A percentile compares a stretch with the other conserved stretches of the same genome.
phyloP scores from a whole-genome alignment of 2,797 vertebrate genomes.

The Coregonus sp. region DNA sequence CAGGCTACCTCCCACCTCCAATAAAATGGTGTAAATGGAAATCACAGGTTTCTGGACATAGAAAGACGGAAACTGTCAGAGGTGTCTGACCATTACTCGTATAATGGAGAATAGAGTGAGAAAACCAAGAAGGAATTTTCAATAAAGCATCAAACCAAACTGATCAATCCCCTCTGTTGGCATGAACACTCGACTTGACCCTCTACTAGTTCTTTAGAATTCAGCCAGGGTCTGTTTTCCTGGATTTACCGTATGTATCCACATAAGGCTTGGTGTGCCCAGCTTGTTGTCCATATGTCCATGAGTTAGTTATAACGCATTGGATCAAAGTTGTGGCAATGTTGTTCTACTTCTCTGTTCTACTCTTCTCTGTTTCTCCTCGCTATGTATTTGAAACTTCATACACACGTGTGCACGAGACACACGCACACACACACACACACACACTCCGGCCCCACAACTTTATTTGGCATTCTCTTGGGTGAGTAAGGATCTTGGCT shows the following conservation, averaged over 20 bases:
- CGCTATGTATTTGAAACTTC: neutral
- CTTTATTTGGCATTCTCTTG: neutral
- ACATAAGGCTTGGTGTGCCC: neutral
- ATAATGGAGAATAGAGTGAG: neutral
- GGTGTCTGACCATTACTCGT: neutral
- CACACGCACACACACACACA: neutral
- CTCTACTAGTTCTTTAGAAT: neutral
- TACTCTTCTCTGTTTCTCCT: slow-evolving; percentile 1
- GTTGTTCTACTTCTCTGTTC: neutral
- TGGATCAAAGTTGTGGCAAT: neutral
- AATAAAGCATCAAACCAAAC: slow-evolving; percentile 30
- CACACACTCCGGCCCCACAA: neutral
- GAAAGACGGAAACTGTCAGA: slow-evolving; percentile 34
- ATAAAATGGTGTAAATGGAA: neutral
- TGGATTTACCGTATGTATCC: neutral
- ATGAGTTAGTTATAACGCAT: neutral
- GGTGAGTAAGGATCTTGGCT: neutral
- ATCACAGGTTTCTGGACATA: slow-evolving; percentile 17
- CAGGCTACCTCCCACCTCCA: no score
- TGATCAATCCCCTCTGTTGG: slow-evolving; percentile 60
- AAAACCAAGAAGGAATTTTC: slow-evolving; percentile 18
- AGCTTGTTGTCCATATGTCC: neutral
- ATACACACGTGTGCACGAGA: neutral
- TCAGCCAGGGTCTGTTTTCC: neutral
- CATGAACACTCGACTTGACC: neutral